Conservation (phyloP, 1,140 invertebrate genomes). For the Leptopilina boulardi region DNA sequence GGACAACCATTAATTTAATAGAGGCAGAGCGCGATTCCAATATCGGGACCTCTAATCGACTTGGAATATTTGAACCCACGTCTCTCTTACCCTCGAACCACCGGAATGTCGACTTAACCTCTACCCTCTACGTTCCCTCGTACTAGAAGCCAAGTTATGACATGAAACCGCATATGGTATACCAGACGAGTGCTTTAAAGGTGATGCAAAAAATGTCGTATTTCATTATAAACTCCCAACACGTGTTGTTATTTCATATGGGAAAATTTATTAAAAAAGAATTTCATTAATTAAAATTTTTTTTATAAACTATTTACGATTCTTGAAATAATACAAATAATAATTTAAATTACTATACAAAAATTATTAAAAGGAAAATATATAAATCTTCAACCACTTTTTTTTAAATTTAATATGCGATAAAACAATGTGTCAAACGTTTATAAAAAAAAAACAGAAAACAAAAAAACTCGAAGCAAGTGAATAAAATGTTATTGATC, state of each 20-base stretch:
- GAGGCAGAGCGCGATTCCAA: slow-evolving; percentile 61
- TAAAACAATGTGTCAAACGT: neutral
- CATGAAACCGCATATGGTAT: slow-evolving; percentile 33
- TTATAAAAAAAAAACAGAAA: neutral
- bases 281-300: too few species aligned
- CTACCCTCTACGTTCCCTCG: slow-evolving; percentile 38
- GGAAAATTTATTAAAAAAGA: neutral
- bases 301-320: too few species aligned
- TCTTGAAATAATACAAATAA: too few species aligned
- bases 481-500: slow-evolving; percentile 29
- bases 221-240: neutral
- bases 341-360: too few species aligned
- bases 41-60: slow-evolving; percentile 62
- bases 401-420: neutral
- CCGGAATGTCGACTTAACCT: slow-evolving; percentile 48
- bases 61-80: slow-evolving; percentile 48
- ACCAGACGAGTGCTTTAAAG: slow-evolving; percentile 17
- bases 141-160: slow-evolving; percentile 25
- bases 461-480: neutral
- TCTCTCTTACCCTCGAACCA: slow-evolving; percentile 37
- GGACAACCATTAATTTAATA: slow-evolving; percentile 62
- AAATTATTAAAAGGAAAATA: too few species aligned
- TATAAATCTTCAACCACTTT: too few species aligned
- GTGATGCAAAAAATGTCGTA: slow-evolving; percentile 15
- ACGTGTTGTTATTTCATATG: neutral